phyloP scores from a whole-genome alignment of 2,797 vertebrate genomes.

The Sciaenops ocellatus region DNA sequence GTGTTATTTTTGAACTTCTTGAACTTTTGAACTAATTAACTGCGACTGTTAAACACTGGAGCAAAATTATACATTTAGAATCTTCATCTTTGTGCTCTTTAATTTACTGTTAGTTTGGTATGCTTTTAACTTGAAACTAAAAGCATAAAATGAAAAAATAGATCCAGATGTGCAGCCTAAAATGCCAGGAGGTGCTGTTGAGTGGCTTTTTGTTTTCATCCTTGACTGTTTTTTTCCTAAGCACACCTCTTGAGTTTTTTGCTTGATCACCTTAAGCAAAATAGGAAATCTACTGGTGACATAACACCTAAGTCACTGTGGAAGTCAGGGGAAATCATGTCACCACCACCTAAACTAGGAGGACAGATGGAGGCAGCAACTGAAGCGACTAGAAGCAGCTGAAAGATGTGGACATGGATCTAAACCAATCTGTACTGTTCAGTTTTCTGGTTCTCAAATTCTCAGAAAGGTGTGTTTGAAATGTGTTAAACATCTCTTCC shows the following conservation, averaged over 20 bases:
- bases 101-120: no score
- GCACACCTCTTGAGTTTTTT: constrained; percentile 26
- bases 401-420: constrained; percentile 41
- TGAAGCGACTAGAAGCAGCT: constrained; percentile 28
- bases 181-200: constrained; percentile 1
- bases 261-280: constrained; percentile 39
- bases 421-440: constrained; percentile 19
- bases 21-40: no score
- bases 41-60: no score
- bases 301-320: constrained; percentile 52
- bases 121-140: background rate
- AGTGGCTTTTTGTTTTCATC: constrained; percentile 19
- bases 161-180: background rate
- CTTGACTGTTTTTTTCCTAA: constrained; percentile 28
- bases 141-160: constrained; percentile 7
- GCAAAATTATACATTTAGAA: background rate
- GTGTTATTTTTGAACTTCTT: background rate
- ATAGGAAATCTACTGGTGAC: constrained; percentile 52
- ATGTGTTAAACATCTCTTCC: constrained; percentile 28
- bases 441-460: constrained; percentile 21
- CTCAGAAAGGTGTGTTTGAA: constrained; percentile 29
- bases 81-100: no score
- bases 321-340: constrained; percentile 60
- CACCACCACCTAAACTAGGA: constrained; percentile 50
- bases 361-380: constrained; percentile 45